Percentiles rank a stretch among this genome's conserved stretches.
Evolutionary conservation across 2,113 vertebrate species (phyloP).

Genomic region (Porphyrio hochstetteri): DNA sequence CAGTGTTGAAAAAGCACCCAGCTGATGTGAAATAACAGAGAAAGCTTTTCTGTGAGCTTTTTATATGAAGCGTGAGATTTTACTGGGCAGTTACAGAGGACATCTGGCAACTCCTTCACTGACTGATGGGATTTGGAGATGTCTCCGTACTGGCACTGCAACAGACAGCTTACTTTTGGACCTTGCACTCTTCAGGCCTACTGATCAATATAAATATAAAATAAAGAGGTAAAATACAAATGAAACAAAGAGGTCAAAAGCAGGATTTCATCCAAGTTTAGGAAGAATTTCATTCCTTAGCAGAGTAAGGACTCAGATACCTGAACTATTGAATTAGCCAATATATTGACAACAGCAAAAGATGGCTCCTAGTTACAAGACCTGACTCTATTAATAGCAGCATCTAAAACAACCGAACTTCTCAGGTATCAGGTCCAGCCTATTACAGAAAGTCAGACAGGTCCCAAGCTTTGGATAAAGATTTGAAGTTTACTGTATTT

Average conservation of each 20-base stretch:
- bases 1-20: not conserved
- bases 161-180: not conserved
- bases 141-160: not conserved
- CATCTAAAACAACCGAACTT: not conserved
- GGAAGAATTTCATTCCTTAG: not conserved
- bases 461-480: not conserved
- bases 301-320: not conserved
- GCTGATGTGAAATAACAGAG: not conserved
- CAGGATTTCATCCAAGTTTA: not conserved
- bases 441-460: not conserved
- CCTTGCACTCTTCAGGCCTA: not conserved
- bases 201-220: not conserved
- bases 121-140: not conserved
- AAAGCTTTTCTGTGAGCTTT: not conserved
- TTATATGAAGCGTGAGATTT: not conserved
- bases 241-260: not conserved
- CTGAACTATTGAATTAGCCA: not conserved
- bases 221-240: not conserved
- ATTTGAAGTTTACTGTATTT: not conserved
- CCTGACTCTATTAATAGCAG: not conserved
- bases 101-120: not conserved
- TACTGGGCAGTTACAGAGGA: not conserved
- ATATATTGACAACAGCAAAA: not conserved
- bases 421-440: not conserved
- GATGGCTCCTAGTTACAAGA: not conserved